These are phyloP conservation scores for Camponotus vicinus DNA, from an alignment of 1,140 invertebrate species.

Conservation along the genomic window DNA sequence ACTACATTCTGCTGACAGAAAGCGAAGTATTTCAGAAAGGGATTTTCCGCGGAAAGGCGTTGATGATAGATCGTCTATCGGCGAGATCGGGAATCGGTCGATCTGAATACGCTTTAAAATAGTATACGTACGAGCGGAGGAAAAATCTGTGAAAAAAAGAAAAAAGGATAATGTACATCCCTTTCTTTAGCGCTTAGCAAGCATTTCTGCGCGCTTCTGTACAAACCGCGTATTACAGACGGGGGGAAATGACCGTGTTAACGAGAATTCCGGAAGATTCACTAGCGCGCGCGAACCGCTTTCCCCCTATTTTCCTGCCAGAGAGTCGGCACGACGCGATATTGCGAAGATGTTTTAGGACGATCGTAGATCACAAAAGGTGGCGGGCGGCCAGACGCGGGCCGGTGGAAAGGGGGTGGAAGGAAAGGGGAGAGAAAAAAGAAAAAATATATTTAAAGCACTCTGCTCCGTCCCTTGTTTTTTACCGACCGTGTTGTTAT, in stretches of 20 bases:
- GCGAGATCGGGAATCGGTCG: slow-evolving; percentile 18
- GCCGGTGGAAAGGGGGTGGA: neutral
- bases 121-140: neutral
- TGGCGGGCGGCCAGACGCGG: neutral
- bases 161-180: neutral
- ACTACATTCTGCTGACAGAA: slow-evolving; percentile 36
- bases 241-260: slow-evolving; percentile 33
- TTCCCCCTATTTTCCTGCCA: slow-evolving; percentile 40
- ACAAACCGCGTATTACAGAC: slow-evolving; percentile 10
- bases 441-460: slow-evolving; percentile 62
- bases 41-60: neutral
- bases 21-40: slow-evolving; percentile 57
- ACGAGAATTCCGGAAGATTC: slow-evolving; percentile 48
- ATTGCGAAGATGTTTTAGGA: slow-evolving; percentile 66
- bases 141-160: neutral
- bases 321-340: slow-evolving; percentile 49
- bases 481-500: slow-evolving; percentile 13
- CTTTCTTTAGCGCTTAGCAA: slow-evolving; percentile 16
- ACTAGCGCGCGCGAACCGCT: slow-evolving; percentile 28
- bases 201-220: slow-evolving; percentile 4
- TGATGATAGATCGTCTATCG: neutral
- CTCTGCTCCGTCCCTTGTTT: neutral
- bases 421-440: neutral
- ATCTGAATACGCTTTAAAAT: slow-evolving; percentile 34
- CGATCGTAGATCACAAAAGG: slow-evolving; percentile 67